Evolutionary conservation across 2,888 invertebrate species (phyloP), one percentile per base, ranked within the genome.

Genomic region (Harpagoxenus sublaevis): DNA sequence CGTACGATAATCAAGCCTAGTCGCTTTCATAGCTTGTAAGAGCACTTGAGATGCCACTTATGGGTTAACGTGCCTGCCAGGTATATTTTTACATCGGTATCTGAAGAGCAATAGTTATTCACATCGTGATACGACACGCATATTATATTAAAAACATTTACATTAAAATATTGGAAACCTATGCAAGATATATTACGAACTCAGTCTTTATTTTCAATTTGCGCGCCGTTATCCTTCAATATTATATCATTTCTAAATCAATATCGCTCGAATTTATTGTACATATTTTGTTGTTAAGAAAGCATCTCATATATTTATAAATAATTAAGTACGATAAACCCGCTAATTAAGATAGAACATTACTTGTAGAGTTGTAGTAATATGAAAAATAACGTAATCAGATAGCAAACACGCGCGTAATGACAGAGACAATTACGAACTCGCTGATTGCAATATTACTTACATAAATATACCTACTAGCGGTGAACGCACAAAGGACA

Each of bases 361-460:
- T 65, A 83, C 79, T 51, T 28, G 51, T 84, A 83, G 77, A 39
- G 35, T 87, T 85, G 60, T 28, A 84, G 86, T 66, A 55, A 75
- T 70, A 71, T 55, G 28, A 53, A 86, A 18, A 84, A 81, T 83
- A 63, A 68, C 83, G 10, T 66, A 66, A 66, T 60, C 42, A 57
- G 78, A 86, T 87, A 86, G 74, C 66, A 71, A 68, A 74, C 31
- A 35, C 48, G 73, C 77, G 85, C 18, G 9, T 71, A 53, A 42
- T 45, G 15, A 28, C 10, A 4, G 8, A n/a, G 28, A 18, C 10
- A n/a, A 89, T 89, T 89, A 87, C 85, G 60, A 63, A 83, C 65
- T 83, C 85, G 86, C 83, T 86, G 87, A 91, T 87, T 84, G 83
- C 65, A 66, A 77, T 75, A 65, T 84, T 86, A 84, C 28, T 65